phyloP scores from a whole-genome alignment of 2,797 vertebrate genomes.

The Etheostoma nigrum region DNA sequence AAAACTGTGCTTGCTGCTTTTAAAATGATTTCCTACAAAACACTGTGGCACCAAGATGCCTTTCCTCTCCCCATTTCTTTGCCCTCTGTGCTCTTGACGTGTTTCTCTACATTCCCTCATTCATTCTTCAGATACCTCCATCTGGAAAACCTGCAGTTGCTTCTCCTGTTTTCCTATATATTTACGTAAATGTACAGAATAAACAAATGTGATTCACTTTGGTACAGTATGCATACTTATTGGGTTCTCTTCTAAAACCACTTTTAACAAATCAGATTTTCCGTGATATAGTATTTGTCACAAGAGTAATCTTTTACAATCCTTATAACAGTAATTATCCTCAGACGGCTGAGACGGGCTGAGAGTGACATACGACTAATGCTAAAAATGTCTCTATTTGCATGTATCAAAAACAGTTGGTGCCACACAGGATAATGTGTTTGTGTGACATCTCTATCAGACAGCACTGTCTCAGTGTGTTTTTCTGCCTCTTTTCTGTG shows the following conservation, averaged over 20 bases:
- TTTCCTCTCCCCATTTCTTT: slow-evolving; percentile 64
- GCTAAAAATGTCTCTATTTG: slow-evolving; percentile 22
- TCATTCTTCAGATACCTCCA: slow-evolving; percentile 33
- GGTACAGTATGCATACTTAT: not conserved
- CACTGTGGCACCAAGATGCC: slow-evolving; percentile 46
- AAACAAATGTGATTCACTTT: slow-evolving; percentile 15
- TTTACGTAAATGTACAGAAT: not conserved
- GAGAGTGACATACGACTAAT: slow-evolving; percentile 14
- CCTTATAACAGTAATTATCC: slow-evolving; percentile 13
- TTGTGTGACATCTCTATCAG: slow-evolving; percentile 41
- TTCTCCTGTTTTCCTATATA: not conserved
- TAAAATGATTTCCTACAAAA: slow-evolving; percentile 68
- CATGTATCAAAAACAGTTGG: slow-evolving; percentile 43
- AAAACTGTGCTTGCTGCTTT: slow-evolving; percentile 55
- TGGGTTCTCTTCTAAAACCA: slow-evolving; percentile 13
- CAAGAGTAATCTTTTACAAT: not conserved
- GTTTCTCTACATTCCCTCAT: slow-evolving; percentile 34
- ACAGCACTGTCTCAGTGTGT: slow-evolving; percentile 21
- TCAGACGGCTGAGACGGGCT: not conserved
- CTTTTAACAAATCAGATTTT: not conserved
- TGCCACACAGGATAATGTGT: slow-evolving; percentile 41
- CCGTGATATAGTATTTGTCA: slow-evolving; percentile 1
- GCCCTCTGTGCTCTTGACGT: slow-evolving; percentile 51
- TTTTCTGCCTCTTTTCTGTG: slow-evolving; percentile 38
- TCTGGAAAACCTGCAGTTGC: slow-evolving; percentile 19